These are phyloP conservation scores for Eumaeus atala DNA, from an alignment of 1,140 invertebrate species.

Conservation along the genomic window DNA sequence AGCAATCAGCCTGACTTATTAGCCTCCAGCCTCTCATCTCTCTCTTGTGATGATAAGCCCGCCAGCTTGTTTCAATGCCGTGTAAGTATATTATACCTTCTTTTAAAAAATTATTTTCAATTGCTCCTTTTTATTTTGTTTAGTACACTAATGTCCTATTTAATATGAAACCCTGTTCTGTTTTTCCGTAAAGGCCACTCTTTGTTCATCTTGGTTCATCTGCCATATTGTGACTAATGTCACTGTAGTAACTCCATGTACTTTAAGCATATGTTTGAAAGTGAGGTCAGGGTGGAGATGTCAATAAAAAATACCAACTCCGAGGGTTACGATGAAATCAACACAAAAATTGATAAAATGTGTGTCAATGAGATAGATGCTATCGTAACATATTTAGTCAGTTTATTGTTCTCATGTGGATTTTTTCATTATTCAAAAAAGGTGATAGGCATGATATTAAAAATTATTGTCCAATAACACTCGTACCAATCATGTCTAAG, in stretches of 20 bases:
- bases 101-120: too few species aligned
- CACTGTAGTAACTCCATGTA: conserved; percentile 1
- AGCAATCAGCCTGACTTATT: conserved; percentile 82
- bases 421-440: too few species aligned
- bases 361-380: neutral
- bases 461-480: too few species aligned
- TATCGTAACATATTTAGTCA: neutral
- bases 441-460: too few species aligned
- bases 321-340: neutral
- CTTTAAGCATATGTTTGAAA: neutral
- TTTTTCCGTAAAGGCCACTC: too few species aligned
- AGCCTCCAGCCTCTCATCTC: conserved; percentile 79
- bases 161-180: too few species aligned
- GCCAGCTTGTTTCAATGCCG: conserved; percentile 92
- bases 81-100: conserved; percentile 67
- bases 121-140: too few species aligned
- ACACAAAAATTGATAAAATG: neutral
- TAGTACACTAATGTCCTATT: too few species aligned
- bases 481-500: too few species aligned
- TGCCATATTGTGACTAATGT: too few species aligned
- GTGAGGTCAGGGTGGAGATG: neutral
- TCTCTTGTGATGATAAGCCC: conserved; percentile 82
- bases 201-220: too few species aligned
- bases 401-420: too few species aligned
- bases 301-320: neutral